Evolutionary conservation across 2,888 invertebrate genomes (phyloP), one percentile per base, ranked within the genome.

Genomic region (Tupiocoris notatus): DNA sequence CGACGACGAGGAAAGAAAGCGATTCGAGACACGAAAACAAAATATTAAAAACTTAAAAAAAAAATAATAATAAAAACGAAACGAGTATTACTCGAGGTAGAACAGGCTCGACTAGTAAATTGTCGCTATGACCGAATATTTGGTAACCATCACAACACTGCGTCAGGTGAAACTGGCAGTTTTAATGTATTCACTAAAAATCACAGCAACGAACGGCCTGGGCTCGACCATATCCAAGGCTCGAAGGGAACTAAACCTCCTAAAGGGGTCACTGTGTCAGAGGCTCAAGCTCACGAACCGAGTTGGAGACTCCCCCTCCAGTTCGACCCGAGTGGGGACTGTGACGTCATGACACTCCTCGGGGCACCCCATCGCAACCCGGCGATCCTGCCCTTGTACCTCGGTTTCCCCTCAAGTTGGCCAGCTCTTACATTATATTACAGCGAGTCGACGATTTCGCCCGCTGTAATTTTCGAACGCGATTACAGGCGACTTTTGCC

Each of bases 221-320:
- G 17, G 16, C 66, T 22, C 68, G 23, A 59, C 70, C 59, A 39
- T 39, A 7, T 39, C 39, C 39, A 59, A 58, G 70, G 73, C 63
- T 63, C 73, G 56, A 73, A 21, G 63, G 20, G 62, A 21, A 73
- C 73, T 73, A 73, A 39, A 39, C 39, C 39, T 39, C 39, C 39
- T 39, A 39, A 73, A 73, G 73, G 54, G 73, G 73, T 73, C 73
- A 73, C 73, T 62, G 73, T 73, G 73, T 73, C 73, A 73, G 73
- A 63, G 54, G 24, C 39, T 39, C 39, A 39, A 39, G 39, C 39
- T 39, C 39, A 39, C 39, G 39, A 39, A 12, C 39, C 3, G 39
- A 39, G 39, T 39, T 39, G 39, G 39, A 39, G 39, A 16, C 18
- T 63, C 73, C 62, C 73, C 59, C 59, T 9, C 59, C 73, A 73